Conservation (phyloP, 1,140 invertebrate species). For the Plectrocnemia conspersa region DNA sequence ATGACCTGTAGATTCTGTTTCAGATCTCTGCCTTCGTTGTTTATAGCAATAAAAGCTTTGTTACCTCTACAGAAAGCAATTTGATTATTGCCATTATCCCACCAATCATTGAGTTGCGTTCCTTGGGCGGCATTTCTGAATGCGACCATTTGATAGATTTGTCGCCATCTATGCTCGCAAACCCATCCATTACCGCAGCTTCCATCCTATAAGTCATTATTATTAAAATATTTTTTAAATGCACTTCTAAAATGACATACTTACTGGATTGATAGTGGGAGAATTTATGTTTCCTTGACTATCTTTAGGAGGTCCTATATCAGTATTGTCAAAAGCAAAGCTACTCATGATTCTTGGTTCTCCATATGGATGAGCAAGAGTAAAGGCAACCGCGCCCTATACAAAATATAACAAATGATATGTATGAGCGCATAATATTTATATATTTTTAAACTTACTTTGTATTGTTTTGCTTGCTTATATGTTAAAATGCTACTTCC, state of each 20-base stretch:
- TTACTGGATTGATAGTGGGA: slow-evolving; percentile 57
- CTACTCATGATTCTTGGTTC: slow-evolving; percentile 75
- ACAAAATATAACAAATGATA: slow-evolving; percentile 13
- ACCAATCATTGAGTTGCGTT: slow-evolving; percentile 60
- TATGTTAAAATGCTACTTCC: slow-evolving; percentile 55
- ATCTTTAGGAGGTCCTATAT: slow-evolving; percentile 61
- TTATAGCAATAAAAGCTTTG: slow-evolving; percentile 72
- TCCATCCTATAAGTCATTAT: slow-evolving; percentile 47
- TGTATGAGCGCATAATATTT: too few species aligned
- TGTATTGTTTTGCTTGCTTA: slow-evolving; percentile 58
- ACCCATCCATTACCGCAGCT: slow-evolving; percentile 77
- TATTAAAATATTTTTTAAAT: slow-evolving; percentile 9
- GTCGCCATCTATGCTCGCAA: slow-evolving; percentile 84
- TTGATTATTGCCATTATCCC: slow-evolving; percentile 68
- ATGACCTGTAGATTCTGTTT: slow-evolving; percentile 52
- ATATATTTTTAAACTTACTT: slow-evolving; percentile 37
- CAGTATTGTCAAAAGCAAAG: slow-evolving; percentile 53
- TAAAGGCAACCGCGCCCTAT: slow-evolving; percentile 71
- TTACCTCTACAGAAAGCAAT: slow-evolving; percentile 71
- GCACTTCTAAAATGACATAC: slow-evolving; percentile 19
- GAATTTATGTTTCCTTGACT: slow-evolving; percentile 58
- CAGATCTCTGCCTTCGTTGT: slow-evolving; percentile 57
- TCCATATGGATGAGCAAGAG: slow-evolving; percentile 80
- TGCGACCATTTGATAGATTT: slow-evolving; percentile 75
- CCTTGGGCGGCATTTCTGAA: slow-evolving; percentile 64